Percentiles rank a stretch among this genome's conserved stretches.
phyloP scores from a whole-genome alignment of 2,888 invertebrate genomes.

The Hylaea fasciaria region DNA sequence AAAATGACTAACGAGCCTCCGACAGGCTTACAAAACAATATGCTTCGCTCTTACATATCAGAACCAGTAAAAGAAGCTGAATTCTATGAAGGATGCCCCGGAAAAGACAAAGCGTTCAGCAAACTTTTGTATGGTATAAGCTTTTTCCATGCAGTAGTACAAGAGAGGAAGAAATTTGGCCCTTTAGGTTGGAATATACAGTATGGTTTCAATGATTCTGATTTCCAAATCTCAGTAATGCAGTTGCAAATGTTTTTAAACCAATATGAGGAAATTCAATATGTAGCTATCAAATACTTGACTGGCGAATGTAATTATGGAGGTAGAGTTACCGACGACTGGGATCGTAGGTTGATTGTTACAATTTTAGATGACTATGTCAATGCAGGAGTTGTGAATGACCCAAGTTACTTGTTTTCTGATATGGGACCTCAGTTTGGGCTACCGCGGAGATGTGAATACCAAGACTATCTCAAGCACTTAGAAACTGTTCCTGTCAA shows the following conservation, averaged over 20 bases:
- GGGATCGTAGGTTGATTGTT: slow-evolving; percentile 91
- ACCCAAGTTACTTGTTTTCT: slow-evolving; percentile 87
- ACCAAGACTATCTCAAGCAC: slow-evolving; percentile 90
- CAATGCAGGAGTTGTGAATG: slow-evolving; percentile 86
- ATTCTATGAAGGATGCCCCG: slow-evolving; percentile 92
- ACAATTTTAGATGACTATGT: slow-evolving; percentile 91
- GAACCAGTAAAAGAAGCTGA: slow-evolving; percentile 93
- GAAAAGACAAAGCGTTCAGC: slow-evolving; percentile 91
- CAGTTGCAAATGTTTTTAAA: slow-evolving; percentile 93
- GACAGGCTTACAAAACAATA: slow-evolving; percentile 93
- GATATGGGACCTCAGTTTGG: slow-evolving; percentile 86
- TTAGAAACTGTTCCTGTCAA: slow-evolving; percentile 90
- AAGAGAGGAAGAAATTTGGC: slow-evolving; percentile 92
- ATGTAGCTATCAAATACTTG: slow-evolving; percentile 93
- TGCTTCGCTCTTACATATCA: slow-evolving; percentile 92
- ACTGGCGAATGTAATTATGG: slow-evolving; percentile 97
- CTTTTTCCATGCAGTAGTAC: slow-evolving; percentile 94
- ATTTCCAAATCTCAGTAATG: slow-evolving; percentile 92
- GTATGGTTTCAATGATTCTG: slow-evolving; percentile 94
- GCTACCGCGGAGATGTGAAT: slow-evolving; percentile 89
- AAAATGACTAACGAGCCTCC: slow-evolving; percentile 98
- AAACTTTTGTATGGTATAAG: slow-evolving; percentile 91
- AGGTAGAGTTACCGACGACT: slow-evolving; percentile 93
- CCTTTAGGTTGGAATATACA: slow-evolving; percentile 94
- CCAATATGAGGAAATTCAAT: slow-evolving; percentile 91